phyloP scores from a whole-genome alignment of 2,797 vertebrate genomes.

The Sebastes vulpes region DNA sequence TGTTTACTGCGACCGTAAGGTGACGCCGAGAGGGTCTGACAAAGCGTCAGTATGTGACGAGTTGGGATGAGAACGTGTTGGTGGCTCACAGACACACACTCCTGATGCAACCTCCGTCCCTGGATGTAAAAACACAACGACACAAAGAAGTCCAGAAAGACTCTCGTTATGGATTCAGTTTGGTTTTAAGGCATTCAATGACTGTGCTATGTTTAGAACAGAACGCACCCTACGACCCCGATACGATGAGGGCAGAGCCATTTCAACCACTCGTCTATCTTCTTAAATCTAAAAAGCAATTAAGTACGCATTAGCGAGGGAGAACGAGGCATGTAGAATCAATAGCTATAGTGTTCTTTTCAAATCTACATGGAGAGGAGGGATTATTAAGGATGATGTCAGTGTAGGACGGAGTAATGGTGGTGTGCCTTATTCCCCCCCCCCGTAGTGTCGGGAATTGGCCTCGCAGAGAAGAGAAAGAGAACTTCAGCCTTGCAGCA shows the following conservation, averaged over 20 bases:
- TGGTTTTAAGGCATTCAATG: slow-evolving; percentile 78
- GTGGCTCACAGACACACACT: background rate
- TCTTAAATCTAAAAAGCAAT: slow-evolving; percentile 52
- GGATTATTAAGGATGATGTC: slow-evolving; percentile 43
- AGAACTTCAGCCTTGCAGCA: slow-evolving; percentile 15
- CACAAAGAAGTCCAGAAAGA: slow-evolving; percentile 16
- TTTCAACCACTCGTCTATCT: slow-evolving; percentile 12
- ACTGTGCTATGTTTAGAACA: slow-evolving; percentile 66
- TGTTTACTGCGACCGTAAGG: no score
- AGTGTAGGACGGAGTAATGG: background rate
- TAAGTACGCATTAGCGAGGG: slow-evolving; percentile 24
- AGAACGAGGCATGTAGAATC: slow-evolving; percentile 39
- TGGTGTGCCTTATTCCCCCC: background rate
- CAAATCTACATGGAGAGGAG: slow-evolving; percentile 34
- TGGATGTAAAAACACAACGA: slow-evolving; percentile 32
- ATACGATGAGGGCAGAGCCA: slow-evolving; percentile 18
- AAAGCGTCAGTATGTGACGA: no score
- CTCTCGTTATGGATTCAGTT: slow-evolving; percentile 20
- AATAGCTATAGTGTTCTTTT: slow-evolving; percentile 33
- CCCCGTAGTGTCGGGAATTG: slow-evolving; percentile 39
- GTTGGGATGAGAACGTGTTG: no score
- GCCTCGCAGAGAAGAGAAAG: slow-evolving; percentile 17
- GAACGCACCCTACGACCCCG: slow-evolving; percentile 34
- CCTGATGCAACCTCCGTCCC: slow-evolving; percentile 22
- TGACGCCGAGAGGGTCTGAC: no score